These are phyloP conservation scores for Sciurus vulgaris DNA, from an alignment of 2,797 vertebrate species.

Conservation along the genomic window DNA sequence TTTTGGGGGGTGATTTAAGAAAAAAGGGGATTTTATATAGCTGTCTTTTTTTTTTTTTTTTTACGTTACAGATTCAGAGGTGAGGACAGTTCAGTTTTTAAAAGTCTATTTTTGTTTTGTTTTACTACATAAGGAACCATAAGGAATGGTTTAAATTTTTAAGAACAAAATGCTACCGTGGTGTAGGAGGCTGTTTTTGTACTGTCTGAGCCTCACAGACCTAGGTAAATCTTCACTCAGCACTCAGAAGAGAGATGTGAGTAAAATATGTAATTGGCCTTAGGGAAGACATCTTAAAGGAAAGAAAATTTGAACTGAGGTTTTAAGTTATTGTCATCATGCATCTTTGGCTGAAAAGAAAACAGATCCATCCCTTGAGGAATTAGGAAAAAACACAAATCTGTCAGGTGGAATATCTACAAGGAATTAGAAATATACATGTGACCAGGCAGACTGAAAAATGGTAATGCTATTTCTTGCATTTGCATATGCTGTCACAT, in stretches of 20 bases:
- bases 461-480: not conserved
- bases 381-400: conserved; percentile 43
- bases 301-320: not conserved
- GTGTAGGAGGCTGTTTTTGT: conserved; percentile 26
- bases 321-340: not conserved
- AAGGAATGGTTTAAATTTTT: conserved; percentile 26
- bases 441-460: not conserved
- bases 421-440: conserved; percentile 9
- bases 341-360: conserved; percentile 38
- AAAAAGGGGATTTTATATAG: conserved; percentile 34
- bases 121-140: conserved; percentile 11
- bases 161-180: not conserved
- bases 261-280: not conserved
- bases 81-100: conserved; percentile 37
- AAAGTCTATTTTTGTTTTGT: not conserved
- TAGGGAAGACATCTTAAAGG: not conserved
- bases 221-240: conserved; percentile 31
- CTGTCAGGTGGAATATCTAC: not conserved
- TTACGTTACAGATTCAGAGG: conserved; percentile 46
- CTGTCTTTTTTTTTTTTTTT: not conserved
- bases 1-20: not conserved
- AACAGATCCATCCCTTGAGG: not conserved
- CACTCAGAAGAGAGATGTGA: not conserved
- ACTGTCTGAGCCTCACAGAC: not conserved
- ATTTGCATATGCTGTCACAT: not conserved